Conservation (phyloP, 2,113 vertebrate species). For the Lamprotornis superbus region DNA sequence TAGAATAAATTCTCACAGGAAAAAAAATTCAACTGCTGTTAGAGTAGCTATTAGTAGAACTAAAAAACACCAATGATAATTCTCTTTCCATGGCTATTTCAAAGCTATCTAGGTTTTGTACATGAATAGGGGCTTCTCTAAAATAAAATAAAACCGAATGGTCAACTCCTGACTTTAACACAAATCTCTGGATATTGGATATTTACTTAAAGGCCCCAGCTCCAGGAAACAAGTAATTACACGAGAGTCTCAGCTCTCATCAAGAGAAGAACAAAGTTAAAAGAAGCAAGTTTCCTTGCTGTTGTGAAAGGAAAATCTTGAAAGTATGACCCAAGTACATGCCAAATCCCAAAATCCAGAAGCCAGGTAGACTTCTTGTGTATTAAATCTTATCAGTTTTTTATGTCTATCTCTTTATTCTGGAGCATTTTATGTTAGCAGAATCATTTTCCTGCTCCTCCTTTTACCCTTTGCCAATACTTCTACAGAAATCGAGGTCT, state of each 20-base stretch:
- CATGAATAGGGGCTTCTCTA: not conserved
- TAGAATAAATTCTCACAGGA: not conserved
- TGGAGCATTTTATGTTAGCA: not conserved
- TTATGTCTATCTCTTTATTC: not conserved
- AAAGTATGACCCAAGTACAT: not conserved
- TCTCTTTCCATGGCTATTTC: not conserved
- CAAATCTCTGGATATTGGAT: not conserved
- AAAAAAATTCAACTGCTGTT: not conserved
- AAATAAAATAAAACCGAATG: not conserved
- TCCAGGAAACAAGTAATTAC: conserved; percentile 31
- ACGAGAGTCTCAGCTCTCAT: not conserved
- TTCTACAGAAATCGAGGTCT: not conserved
- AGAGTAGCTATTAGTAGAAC: not conserved
- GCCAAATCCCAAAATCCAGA: not conserved
- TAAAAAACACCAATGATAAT: not conserved
- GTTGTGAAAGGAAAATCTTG: not conserved
- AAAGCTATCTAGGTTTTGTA: not conserved
- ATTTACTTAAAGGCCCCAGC: not conserved
- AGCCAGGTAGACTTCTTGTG: rapidly evolving
- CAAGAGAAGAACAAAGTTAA: not conserved
- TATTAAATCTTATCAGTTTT: not conserved
- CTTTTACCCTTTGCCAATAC: not conserved
- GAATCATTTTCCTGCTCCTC: not conserved
- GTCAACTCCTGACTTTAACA: not conserved
- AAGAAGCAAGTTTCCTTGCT: not conserved